A percentile compares a stretch with the other conserved stretches of the same genome.
phyloP scores from a whole-genome alignment of 2,113 vertebrate species.

The Ptyas mucosa region DNA sequence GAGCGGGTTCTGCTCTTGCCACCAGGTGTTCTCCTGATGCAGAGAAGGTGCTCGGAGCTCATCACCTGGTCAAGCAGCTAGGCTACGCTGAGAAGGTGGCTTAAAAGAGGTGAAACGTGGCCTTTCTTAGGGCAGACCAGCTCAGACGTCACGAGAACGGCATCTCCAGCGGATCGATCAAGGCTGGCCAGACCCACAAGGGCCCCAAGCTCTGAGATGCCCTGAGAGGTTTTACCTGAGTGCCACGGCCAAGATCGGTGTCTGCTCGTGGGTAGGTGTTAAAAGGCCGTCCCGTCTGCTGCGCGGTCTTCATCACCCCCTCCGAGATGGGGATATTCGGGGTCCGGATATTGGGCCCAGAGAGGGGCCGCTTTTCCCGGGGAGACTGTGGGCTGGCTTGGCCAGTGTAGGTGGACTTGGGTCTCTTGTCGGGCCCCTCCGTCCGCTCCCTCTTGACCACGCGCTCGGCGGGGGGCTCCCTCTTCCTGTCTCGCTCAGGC shows the following conservation, averaged over 20 bases:
- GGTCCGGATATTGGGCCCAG: constrained; percentile 83
- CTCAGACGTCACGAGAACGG: neutral
- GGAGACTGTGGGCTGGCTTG: constrained; percentile 76
- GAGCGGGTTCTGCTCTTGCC: neutral
- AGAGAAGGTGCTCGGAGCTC: neutral
- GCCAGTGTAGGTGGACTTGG: constrained; percentile 78
- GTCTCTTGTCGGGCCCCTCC: constrained; percentile 70
- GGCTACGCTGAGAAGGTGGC: neutral
- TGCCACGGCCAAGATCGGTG: constrained; percentile 75
- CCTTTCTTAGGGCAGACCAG: neutral
- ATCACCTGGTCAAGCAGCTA: neutral
- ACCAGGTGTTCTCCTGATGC: too few species aligned
- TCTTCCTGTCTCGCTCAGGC: constrained; percentile 36
- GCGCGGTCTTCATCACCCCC: constrained; percentile 74
- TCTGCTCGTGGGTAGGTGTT: constrained; percentile 91
- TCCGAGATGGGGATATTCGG: constrained; percentile 73
- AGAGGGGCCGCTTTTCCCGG: constrained; percentile 87
- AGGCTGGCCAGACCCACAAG: too few species aligned
- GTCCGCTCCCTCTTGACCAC: constrained; percentile 68
- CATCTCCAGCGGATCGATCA: neutral
- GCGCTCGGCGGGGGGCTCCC: constrained; percentile 45
- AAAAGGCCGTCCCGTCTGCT: constrained; percentile 81
- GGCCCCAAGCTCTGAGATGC: neutral
- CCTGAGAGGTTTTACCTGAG: constrained; percentile 74
- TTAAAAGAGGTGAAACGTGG: neutral